Conservation (phyloP, 2,888 invertebrate species). For the Plebejus anna region DNA sequence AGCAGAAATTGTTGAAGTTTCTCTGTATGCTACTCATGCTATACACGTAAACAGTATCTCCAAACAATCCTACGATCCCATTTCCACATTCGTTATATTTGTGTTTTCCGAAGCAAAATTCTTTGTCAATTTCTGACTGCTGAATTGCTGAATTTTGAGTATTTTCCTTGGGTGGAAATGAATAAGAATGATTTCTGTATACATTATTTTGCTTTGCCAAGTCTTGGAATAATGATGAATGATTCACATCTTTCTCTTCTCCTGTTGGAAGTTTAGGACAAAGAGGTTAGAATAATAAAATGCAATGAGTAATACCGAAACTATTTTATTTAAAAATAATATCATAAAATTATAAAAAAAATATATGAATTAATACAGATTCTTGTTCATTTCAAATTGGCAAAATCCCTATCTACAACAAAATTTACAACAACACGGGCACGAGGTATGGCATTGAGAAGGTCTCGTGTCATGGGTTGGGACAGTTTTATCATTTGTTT, state of each 20-base stretch:
- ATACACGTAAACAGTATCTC: conserved; percentile 55
- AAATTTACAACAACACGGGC: conserved; percentile 48
- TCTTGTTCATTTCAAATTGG: conserved; percentile 32
- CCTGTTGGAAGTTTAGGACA: conserved; percentile 61
- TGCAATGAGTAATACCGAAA: conserved; percentile 34
- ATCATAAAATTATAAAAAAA: conserved; percentile 23
- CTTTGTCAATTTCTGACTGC: neutral
- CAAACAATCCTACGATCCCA: conserved; percentile 40
- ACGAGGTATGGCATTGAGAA: conserved; percentile 58
- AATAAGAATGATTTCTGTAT: conserved; percentile 20
- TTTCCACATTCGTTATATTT: neutral
- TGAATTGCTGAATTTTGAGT: neutral
- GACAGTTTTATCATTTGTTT: conserved; percentile 48
- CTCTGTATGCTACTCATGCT: conserved; percentile 43
- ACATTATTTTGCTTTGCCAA: conserved; percentile 48
- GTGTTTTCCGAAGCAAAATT: neutral
- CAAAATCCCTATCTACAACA: conserved; percentile 31
- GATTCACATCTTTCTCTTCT: conserved; percentile 47
- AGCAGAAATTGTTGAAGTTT: conserved; percentile 43
- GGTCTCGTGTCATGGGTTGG: conserved; percentile 60
- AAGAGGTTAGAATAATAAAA: conserved; percentile 40
- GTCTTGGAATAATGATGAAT: conserved; percentile 50
- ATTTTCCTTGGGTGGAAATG: neutral
- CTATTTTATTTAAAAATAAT: conserved; percentile 26
- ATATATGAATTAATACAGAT: neutral